These are phyloP conservation scores for Brachionichthys hirsutus DNA, from an alignment of 2,113 vertebrate genomes.

Conservation along the genomic window DNA sequence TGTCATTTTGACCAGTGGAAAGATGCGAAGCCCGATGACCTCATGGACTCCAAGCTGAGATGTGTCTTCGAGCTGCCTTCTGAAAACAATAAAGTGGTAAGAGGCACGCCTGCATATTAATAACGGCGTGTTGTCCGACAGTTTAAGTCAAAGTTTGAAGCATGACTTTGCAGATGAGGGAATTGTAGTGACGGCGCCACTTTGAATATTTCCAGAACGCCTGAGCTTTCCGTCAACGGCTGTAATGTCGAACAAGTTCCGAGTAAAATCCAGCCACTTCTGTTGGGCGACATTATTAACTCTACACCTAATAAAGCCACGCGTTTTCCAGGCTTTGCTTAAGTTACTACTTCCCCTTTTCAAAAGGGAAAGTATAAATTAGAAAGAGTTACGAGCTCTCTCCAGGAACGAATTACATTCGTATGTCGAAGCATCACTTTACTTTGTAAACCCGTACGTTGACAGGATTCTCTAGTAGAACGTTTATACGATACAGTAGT, in stretches of 20 bases:
- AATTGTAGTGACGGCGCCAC: not conserved
- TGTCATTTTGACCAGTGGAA: conserved; percentile 87
- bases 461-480: too few relatives aligned
- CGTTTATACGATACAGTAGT: conserved; percentile 15
- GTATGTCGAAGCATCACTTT: too few relatives aligned
- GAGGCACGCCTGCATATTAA: conserved; percentile 47
- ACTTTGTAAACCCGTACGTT: too few relatives aligned
- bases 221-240: not conserved
- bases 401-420: too few relatives aligned
- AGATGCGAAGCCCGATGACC: conserved; percentile 95
- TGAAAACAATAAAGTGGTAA: conserved; percentile 97
- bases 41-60: conserved; percentile 99
- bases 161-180: not conserved
- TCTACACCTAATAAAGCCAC: too few relatives aligned
- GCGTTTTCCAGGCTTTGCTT: too few relatives aligned
- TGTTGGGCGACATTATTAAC: too few relatives aligned
- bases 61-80: conserved; percentile 97
- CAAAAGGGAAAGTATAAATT: too few relatives aligned
- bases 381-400: too few relatives aligned
- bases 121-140: not conserved
- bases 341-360: too few relatives aligned
- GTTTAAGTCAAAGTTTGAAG: not conserved
- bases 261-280: not conserved
- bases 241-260: not conserved
- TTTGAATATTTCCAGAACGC: not conserved